Base-by-base conservation (phyloP, 2,888 invertebrate genomes). In the Eristalinus aeneus region DNA sequence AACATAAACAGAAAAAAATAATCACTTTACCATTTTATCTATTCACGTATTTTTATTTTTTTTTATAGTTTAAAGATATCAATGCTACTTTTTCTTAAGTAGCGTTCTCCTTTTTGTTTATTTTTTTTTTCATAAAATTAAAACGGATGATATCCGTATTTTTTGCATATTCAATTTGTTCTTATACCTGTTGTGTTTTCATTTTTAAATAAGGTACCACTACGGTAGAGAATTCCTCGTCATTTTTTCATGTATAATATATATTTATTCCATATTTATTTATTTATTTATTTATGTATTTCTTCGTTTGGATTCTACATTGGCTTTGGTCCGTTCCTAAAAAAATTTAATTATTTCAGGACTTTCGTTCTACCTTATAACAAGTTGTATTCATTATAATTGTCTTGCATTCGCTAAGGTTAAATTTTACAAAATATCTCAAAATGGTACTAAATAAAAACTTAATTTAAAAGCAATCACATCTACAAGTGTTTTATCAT, bases 301-400 rank as follows among this genome's bases (percentile, higher is more conserved):
- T 65, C 58, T 56, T 39, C 54, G 54, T 61, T 65, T 82, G 77
- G 65, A 86, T 82, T 81, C 82, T 82, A 82, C 71, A 82, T 86
- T 86, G 86, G 86, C 86, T 82, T 86, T 86, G 86, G 86, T 86
- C 86, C 86, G 82, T 86, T 86, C 74, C 86, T 86, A 78, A 82
- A 82, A 78, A 82, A 65, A 32, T 69, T 64, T 60, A 81, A 86
- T 71, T 61, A 81, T 76, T 85, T 81, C 81, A 85, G 81, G 81
- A 85, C 81, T 71, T 74, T 84, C 69, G 60, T 68, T 68, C 76
- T 85, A 85, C 63, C 85, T 85, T 85, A 81, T 77, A 85, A 81
- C 85, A 81, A 77, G 81, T 85, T 64, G 36, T 79, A 61, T 75
- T 76, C 31, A 68, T 73, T 81, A 68, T 76, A 85, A 85, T 86